Evolutionary conservation across 1,140 invertebrate species (phyloP).

Genomic region (Eulimnadia texana): DNA sequence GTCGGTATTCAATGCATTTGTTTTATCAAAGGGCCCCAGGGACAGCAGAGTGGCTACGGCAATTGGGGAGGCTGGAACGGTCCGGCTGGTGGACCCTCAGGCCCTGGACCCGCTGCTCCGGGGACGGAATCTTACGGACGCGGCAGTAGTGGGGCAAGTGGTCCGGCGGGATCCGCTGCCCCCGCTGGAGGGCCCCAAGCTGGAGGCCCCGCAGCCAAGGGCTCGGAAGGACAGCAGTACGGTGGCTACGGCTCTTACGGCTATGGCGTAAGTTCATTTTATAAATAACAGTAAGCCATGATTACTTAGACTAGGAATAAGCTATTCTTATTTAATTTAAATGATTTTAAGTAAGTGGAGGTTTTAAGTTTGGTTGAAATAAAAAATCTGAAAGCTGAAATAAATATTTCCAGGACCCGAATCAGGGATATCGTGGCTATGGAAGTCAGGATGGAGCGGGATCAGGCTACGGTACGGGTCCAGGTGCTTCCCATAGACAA

Average conservation of each 20-base stretch:
- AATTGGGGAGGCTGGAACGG: constrained; percentile 4
- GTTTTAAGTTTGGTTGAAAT: not conserved
- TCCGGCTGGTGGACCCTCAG: not conserved
- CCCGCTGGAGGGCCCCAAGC: not conserved
- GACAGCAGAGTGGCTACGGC: constrained; percentile 8
- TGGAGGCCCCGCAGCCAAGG: not conserved
- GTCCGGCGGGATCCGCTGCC: not conserved
- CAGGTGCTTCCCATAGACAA: too few species aligned
- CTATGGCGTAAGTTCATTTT: constrained; percentile 1
- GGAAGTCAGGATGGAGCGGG: not conserved
- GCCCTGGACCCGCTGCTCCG: constrained; percentile 1
- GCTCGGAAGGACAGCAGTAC: not conserved
- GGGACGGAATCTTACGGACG: not conserved
- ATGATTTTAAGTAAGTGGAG: not conserved
- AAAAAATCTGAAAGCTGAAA: too few species aligned
- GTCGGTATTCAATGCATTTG: not conserved
- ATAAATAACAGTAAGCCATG: too few species aligned
- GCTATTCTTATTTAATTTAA: not conserved
- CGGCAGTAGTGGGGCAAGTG: not conserved
- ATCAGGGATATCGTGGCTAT: not conserved
- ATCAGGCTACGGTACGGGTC: not conserved
- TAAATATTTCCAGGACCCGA: too few species aligned
- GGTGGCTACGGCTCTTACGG: constrained; percentile 1
- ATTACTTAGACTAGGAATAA: too few species aligned
- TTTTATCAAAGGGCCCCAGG: constrained; percentile 3